phyloP scores from a whole-genome alignment of 2,113 vertebrate species.

The Psittacula cyanocephala region DNA sequence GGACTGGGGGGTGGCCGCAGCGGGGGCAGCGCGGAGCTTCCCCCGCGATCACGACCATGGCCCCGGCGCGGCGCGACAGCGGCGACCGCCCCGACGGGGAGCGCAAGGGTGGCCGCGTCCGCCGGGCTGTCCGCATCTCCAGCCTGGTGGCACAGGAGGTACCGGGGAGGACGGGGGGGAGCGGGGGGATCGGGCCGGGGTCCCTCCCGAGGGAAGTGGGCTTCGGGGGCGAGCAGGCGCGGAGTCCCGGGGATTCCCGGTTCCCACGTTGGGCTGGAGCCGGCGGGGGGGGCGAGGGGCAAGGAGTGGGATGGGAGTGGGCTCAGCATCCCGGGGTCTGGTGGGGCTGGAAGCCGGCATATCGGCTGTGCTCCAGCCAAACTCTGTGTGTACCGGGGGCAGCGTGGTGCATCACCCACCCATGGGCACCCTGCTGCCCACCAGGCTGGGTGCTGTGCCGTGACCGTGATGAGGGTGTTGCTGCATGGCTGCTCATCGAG shows the following conservation, averaged over 20 bases:
- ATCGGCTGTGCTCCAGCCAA: neutral
- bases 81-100: neutral
- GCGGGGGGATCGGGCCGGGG: too few species aligned
- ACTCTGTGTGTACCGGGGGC: neutral
- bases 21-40: neutral
- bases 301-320: neutral
- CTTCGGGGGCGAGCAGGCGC: neutral
- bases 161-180: neutral
- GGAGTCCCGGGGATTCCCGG: neutral
- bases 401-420: too few species aligned
- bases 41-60: neutral
- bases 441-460: neutral
- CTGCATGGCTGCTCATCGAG: neutral
- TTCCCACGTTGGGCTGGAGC: neutral
- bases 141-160: neutral
- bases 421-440: fast-evolving
- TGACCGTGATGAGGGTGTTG: neutral
- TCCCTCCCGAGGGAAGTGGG: fast-evolving
- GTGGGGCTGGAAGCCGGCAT: neutral
- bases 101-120: neutral
- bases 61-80: neutral
- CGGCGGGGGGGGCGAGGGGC: too few species aligned
- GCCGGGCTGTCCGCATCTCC: neutral
- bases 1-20: too few species aligned
- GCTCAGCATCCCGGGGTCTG: neutral